These are phyloP conservation scores for Sula dactylatra DNA, from an alignment of 2,113 vertebrate genomes.

Conservation along the genomic window DNA sequence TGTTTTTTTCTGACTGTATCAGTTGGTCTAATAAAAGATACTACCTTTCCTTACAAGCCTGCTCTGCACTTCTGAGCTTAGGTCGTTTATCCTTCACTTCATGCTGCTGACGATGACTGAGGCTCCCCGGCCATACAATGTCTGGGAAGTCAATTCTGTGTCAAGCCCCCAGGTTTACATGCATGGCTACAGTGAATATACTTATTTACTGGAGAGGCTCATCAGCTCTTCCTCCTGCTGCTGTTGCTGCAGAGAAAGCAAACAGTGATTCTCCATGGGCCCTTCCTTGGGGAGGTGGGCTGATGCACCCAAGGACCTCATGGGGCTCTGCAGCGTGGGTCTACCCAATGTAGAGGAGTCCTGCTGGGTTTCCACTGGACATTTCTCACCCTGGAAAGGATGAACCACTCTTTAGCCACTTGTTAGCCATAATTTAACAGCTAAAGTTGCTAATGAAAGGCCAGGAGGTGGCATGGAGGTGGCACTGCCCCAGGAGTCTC, in stretches of 20 bases:
- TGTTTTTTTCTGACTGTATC: background rate
- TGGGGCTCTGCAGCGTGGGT: fast-evolving
- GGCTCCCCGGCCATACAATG: background rate
- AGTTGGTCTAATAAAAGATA: conserved; percentile 16
- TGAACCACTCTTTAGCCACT: background rate
- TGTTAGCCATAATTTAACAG: background rate
- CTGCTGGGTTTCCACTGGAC: background rate
- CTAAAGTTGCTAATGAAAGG: background rate
- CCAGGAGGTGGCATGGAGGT: background rate
- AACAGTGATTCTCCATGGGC: fast-evolving
- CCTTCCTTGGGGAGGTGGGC: background rate
- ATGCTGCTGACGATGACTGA: background rate
- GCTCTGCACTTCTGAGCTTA: background rate
- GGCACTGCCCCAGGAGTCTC: background rate
- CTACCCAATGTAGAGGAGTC: background rate
- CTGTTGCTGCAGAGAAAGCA: background rate
- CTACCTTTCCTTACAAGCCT: background rate
- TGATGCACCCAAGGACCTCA: background rate
- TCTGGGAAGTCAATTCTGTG: background rate
- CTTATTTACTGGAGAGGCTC: background rate
- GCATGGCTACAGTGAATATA: background rate
- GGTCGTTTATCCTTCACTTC: background rate
- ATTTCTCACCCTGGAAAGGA: background rate
- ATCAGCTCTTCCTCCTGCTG: background rate
- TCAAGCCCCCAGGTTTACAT: background rate